Percentiles rank a stretch among this genome's conserved stretches.
These are phyloP conservation scores for Neotragus pygmaeus DNA, from an alignment of 2,113 vertebrate genomes.

Conservation along the genomic window DNA sequence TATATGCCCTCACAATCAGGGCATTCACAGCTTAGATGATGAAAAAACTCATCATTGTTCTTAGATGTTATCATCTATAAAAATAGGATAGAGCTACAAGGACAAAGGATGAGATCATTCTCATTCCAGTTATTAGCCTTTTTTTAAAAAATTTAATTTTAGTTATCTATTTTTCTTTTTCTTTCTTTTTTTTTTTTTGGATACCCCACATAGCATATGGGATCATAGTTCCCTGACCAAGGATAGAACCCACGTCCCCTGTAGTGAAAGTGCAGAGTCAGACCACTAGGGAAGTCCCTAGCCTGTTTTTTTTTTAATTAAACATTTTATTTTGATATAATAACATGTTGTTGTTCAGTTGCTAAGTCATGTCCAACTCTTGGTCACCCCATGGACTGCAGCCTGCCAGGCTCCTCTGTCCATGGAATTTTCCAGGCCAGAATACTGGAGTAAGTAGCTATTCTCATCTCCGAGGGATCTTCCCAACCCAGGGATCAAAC, in stretches of 20 bases:
- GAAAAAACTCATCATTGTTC: neutral
- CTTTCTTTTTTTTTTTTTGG: neutral
- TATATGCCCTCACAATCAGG: neutral
- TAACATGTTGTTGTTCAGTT: neutral
- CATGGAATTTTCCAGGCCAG: neutral
- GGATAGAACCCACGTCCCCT: neutral
- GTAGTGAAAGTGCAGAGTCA: neutral
- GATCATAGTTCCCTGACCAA: neutral
- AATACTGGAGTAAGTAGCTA: neutral
- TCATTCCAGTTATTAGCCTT: neutral
- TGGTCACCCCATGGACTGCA: neutral
- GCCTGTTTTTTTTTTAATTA: neutral
- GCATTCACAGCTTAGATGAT: neutral
- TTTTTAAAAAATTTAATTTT: neutral
- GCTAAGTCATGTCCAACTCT: neutral
- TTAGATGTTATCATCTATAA: neutral
- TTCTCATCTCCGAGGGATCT: neutral
- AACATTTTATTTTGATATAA: neutral
- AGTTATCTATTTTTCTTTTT: neutral
- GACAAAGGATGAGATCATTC: neutral
- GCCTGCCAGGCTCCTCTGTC: neutral
- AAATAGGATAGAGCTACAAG: neutral
- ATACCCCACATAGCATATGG: neutral
- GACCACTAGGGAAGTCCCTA: neutral
- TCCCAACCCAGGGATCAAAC: neutral